Percentiles rank a stretch among this genome's conserved stretches.
phyloP scores from a whole-genome alignment of 2,113 vertebrate genomes.

The Myiopsitta monachus region DNA sequence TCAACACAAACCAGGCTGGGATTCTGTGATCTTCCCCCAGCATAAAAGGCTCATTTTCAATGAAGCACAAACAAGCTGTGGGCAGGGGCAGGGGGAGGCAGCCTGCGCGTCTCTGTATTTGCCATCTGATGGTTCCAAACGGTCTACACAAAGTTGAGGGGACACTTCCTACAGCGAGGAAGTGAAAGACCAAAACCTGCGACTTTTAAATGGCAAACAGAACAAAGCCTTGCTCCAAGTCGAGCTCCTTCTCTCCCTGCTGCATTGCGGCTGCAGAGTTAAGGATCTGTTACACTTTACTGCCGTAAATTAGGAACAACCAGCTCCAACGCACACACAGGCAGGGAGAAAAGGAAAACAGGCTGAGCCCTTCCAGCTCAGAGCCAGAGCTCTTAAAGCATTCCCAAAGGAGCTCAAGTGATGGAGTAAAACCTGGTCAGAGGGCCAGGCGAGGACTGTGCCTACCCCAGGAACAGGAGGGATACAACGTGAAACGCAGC shows the following conservation, averaged over 20 bases:
- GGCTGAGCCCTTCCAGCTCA: not conserved
- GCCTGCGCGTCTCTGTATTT: not conserved
- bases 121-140: not conserved
- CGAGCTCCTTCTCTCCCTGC: not conserved
- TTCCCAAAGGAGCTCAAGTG: fast-evolving
- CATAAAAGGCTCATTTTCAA: not conserved
- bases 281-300: not conserved
- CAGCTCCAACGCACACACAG: not conserved
- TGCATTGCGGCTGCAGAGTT: not conserved
- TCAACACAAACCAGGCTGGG: not conserved
- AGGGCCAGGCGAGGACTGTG: not conserved
- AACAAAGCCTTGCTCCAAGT: not conserved
- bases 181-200: not conserved
- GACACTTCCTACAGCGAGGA: not conserved
- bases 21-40: not conserved
- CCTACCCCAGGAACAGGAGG: not conserved
- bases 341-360: not conserved
- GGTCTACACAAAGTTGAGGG: not conserved
- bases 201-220: not conserved
- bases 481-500: not conserved
- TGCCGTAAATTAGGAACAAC: not conserved
- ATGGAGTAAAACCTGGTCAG: fast-evolving
- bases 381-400: fast-evolving
- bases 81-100: not conserved
- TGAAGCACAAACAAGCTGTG: not conserved